Conservation (phyloP, 2,888 invertebrate genomes). For the Lasioglossum morio region DNA sequence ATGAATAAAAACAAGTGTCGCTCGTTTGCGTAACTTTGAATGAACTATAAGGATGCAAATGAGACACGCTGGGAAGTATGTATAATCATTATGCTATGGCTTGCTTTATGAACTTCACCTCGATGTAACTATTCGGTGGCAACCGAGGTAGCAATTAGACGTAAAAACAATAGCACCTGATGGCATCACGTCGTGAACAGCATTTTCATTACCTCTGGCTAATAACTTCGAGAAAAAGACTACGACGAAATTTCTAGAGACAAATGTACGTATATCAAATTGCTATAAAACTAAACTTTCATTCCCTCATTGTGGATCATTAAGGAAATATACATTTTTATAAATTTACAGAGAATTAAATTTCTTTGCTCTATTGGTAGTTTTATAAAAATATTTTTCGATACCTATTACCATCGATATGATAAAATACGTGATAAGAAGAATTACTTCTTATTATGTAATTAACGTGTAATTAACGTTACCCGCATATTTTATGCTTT, state of each 20-base stretch:
- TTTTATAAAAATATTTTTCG: not conserved
- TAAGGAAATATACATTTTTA: not conserved
- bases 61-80: not conserved
- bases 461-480: not conserved
- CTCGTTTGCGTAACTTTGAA: slow-evolving; percentile 33
- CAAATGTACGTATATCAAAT: not conserved
- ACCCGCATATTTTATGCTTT: not conserved
- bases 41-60: slow-evolving; percentile 38
- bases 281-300: not conserved
- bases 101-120: slow-evolving; percentile 23
- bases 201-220: not conserved
- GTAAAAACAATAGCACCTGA: not conserved
- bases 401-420: not conserved
- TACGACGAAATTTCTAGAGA: not conserved
- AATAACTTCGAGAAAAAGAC: not conserved
- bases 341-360: not conserved
- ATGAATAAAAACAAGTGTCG: slow-evolving; percentile 46
- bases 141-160: not conserved
- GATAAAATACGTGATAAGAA: not conserved
- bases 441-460: not conserved
- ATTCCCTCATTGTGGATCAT: not conserved
- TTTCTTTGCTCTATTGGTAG: too few relatives aligned
- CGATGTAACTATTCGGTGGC: not conserved
- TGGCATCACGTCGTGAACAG: not conserved
- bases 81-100: slow-evolving; percentile 28